Percentiles rank a stretch among this genome's conserved stretches.
Evolutionary conservation across 2,888 invertebrate species (phyloP).

Genomic region (Hesperia comma): DNA sequence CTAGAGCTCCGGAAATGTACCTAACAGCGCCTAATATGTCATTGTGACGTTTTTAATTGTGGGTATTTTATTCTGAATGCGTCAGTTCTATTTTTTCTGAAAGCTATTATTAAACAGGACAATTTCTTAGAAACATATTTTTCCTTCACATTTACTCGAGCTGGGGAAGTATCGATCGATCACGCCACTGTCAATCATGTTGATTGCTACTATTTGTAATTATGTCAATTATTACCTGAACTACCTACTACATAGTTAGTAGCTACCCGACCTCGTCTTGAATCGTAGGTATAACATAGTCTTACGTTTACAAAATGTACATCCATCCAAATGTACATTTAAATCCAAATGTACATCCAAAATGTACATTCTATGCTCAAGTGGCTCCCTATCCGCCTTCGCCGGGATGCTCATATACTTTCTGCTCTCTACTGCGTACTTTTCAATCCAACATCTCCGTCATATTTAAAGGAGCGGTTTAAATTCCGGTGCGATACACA

Average conservation of each 20-base stretch:
- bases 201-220: conserved; percentile 9
- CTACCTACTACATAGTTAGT: too few species aligned
- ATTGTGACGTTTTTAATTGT: neutral
- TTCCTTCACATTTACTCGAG: conserved; percentile 9
- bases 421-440: too few species aligned
- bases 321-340: too few species aligned
- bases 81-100: conserved; percentile 17
- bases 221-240: neutral
- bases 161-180: conserved; percentile 7
- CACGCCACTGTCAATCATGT: conserved; percentile 21
- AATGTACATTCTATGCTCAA: too few species aligned
- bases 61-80: conserved; percentile 4
- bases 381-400: too few species aligned
- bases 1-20: neutral
- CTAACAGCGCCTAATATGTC: conserved; percentile 7
- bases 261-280: neutral
- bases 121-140: conserved; percentile 17
- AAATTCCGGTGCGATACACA: too few species aligned
- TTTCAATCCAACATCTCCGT: too few species aligned
- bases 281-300: neutral
- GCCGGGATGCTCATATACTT: too few species aligned
- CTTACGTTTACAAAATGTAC: neutral
- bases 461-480: too few species aligned
- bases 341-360: too few species aligned
- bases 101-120: conserved; percentile 1